phyloP scores from a whole-genome alignment of 1,140 invertebrate species.

The Trachelipus rathkii region DNA sequence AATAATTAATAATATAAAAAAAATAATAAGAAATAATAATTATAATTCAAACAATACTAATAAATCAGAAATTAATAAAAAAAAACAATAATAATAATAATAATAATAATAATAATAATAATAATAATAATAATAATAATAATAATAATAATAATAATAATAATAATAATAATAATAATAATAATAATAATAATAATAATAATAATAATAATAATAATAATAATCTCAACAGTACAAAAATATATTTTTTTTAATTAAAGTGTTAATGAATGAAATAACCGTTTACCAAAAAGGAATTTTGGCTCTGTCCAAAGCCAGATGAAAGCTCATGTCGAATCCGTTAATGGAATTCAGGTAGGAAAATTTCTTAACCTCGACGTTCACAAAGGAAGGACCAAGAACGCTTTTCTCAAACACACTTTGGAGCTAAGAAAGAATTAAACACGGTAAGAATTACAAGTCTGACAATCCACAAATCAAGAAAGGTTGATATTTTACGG shows the following conservation, averaged over 20 bases:
- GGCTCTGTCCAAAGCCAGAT: neutral
- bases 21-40: too few species aligned
- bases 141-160: neutral
- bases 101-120: too few species aligned
- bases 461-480: neutral
- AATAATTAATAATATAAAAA: too few species aligned
- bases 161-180: constrained; percentile 6
- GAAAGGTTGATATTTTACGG: too few species aligned
- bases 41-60: too few species aligned
- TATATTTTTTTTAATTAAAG: too few species aligned
- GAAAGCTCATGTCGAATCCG: constrained; percentile 63
- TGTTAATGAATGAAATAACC: too few species aligned
- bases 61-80: too few species aligned
- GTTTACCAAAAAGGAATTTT: neutral
- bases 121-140: too few species aligned
- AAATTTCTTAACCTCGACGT: constrained; percentile 53
- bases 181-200: constrained; percentile 11
- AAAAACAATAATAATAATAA: too few species aligned
- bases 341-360: constrained; percentile 61
- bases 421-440: constrained; percentile 53
- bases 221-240: too few species aligned
- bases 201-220: neutral
- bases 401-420: constrained; percentile 54
- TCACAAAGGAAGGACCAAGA: constrained; percentile 47
- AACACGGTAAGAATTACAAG: too few species aligned